These are phyloP conservation scores for Drosophila fuyamai DNA, from an alignment of 1,140 invertebrate species.

Conservation along the genomic window DNA sequence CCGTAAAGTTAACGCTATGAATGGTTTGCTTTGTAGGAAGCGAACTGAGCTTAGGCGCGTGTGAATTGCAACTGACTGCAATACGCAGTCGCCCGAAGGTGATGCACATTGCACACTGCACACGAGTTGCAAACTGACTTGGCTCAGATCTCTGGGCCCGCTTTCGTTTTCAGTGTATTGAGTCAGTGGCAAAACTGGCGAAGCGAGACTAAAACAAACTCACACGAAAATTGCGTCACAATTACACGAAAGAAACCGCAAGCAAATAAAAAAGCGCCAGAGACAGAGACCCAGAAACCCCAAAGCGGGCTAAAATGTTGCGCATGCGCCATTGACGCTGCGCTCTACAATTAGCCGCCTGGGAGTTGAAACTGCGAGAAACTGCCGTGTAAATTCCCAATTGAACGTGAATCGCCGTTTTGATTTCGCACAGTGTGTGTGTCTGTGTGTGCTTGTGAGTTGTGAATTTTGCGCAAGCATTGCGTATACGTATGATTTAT, in stretches of 20 bases:
- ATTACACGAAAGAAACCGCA: conserved; percentile 76
- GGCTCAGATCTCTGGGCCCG: conserved; percentile 32
- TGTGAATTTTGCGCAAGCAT: conserved; percentile 40
- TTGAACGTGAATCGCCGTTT: conserved; percentile 37
- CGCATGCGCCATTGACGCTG: conserved; percentile 67
- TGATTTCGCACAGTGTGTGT: conserved; percentile 31
- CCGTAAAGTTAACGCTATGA: conserved; percentile 33
- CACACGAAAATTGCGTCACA: conserved; percentile 75
- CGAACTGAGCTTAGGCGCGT: conserved; percentile 63
- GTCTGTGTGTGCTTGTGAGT: background rate
- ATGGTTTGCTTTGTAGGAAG: conserved; percentile 22
- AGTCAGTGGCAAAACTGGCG: conserved; percentile 40
- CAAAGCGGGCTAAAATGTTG: conserved; percentile 65
- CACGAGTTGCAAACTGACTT: conserved; percentile 1
- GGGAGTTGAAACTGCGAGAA: conserved; percentile 6
- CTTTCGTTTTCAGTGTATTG: conserved; percentile 72
- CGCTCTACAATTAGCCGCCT: conserved; percentile 36
- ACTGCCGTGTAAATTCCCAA: conserved; percentile 35
- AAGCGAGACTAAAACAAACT: conserved; percentile 65
- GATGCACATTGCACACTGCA: conserved; percentile 23
- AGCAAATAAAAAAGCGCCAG: conserved; percentile 34
- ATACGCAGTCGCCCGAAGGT: conserved; percentile 16
- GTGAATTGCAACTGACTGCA: conserved; percentile 59
- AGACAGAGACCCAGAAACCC: conserved; percentile 80
- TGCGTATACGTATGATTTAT: conserved; percentile 47